Conservation (phyloP, 2,888 invertebrate genomes). For the Pyrocoelia pectoralis region DNA sequence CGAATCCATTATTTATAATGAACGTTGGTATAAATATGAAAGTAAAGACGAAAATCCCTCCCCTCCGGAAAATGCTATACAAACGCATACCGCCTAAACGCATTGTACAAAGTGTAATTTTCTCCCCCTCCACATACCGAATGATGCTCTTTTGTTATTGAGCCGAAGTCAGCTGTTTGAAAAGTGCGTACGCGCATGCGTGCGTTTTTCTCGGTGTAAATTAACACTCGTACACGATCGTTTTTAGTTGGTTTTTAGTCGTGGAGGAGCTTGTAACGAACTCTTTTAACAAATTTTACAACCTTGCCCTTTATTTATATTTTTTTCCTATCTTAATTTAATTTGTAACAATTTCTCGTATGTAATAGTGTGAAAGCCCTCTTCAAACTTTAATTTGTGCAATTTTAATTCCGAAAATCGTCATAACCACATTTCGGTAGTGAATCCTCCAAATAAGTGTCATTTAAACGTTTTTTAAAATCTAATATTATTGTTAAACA, state of each 20-base stretch:
- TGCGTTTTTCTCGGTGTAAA: slow-evolving; percentile 19
- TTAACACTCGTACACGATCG: slow-evolving; percentile 40
- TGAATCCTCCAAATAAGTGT: slow-evolving; percentile 22
- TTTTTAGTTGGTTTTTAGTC: slow-evolving; percentile 50
- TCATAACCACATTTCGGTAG: neutral
- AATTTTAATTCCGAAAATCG: slow-evolving; percentile 11
- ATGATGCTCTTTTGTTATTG: slow-evolving; percentile 26
- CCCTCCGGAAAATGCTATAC: neutral
- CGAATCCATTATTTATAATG: no score
- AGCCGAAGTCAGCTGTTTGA: slow-evolving; percentile 52
- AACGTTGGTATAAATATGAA: no score
- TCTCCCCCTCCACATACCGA: neutral
- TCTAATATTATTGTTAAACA: neutral
- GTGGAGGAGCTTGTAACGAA: slow-evolving; percentile 45
- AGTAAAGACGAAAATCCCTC: no score
- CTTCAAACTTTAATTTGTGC: slow-evolving; percentile 29
- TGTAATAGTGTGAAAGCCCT: slow-evolving; percentile 8
- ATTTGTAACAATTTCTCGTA: slow-evolving; percentile 16
- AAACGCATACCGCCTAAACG: neutral
- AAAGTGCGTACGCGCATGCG: slow-evolving; percentile 43
- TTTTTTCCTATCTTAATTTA: slow-evolving; percentile 40
- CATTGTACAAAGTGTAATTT: neutral
- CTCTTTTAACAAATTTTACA: slow-evolving; percentile 39
- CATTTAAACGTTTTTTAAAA: slow-evolving; percentile 18
- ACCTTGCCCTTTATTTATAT: slow-evolving; percentile 48